Percentiles rank a stretch among this genome's conserved stretches.
Conservation (phyloP, 2,113 vertebrate species). For the Murina feae region DNA sequence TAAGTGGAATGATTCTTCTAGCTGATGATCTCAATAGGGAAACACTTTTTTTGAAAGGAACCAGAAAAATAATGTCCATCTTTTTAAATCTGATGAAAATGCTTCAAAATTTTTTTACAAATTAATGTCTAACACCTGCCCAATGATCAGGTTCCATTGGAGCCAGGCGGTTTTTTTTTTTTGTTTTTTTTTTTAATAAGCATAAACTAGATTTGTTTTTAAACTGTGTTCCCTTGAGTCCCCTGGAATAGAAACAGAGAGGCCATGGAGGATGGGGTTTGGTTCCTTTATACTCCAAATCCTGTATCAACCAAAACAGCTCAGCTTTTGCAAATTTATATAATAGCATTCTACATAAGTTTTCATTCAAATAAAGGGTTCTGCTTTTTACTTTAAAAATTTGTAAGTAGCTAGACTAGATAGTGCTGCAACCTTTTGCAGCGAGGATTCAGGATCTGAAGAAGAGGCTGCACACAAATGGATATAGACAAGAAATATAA, state of each 20-base stretch:
- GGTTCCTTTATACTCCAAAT: neutral
- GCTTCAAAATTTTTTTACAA: neutral
- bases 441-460: too few species aligned
- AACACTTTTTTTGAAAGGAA: neutral
- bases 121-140: neutral
- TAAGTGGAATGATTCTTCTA: neutral
- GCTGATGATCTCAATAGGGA: neutral
- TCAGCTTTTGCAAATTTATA: neutral
- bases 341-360: neutral
- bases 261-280: neutral
- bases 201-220: neutral
- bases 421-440: neutral
- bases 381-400: neutral
- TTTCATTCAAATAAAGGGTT: conserved; percentile 23
- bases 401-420: neutral
- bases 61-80: neutral
- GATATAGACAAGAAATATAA: too few species aligned
- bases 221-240: neutral
- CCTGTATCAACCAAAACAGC: neutral
- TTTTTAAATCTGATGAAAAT: conserved; percentile 23
- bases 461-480: too few species aligned
- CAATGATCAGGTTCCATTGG: neutral
- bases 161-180: neutral
- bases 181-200: neutral
- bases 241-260: neutral